Conservation (phyloP, 2,888 invertebrate species). For the Eledona agricola region DNA sequence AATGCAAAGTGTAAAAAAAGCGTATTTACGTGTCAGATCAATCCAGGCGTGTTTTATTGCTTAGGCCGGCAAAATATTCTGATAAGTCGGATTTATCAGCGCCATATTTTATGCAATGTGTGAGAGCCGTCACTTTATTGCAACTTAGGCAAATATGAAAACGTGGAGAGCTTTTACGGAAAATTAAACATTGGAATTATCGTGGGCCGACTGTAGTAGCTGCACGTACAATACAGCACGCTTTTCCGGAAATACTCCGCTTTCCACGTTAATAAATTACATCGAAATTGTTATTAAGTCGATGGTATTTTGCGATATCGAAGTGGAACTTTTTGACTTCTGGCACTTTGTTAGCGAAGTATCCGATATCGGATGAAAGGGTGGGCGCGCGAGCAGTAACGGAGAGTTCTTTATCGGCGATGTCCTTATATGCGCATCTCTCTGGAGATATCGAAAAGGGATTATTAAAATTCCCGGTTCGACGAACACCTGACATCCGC, state of each 20-base stretch:
- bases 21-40: slow-evolving; percentile 2
- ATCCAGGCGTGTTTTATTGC: slow-evolving; percentile 6
- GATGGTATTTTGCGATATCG: too few species aligned
- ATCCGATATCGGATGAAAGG: slow-evolving; percentile 2
- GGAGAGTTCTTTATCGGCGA: slow-evolving; percentile 1
- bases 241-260: too few species aligned
- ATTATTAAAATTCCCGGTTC: slow-evolving; percentile 23
- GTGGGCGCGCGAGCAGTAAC: neutral
- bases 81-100: slow-evolving; percentile 25
- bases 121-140: slow-evolving; percentile 30
- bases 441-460: neutral
- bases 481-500: too few species aligned
- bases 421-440: neutral
- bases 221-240: slow-evolving; percentile 19
- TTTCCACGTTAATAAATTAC: too few species aligned
- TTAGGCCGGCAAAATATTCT: slow-evolving; percentile 16
- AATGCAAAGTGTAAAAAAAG: too few species aligned
- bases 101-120: slow-evolving; percentile 28
- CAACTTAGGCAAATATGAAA: slow-evolving; percentile 26
- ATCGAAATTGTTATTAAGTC: too few species aligned
- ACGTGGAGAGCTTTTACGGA: slow-evolving; percentile 28
- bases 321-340: too few species aligned
- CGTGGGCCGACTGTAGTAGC: slow-evolving; percentile 22
- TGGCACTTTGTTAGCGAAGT: slow-evolving; percentile 2
- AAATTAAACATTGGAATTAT: slow-evolving; percentile 31